Base-by-base conservation (phyloP, 1,140 invertebrate species). In the Neodiprion lecontei region DNA sequence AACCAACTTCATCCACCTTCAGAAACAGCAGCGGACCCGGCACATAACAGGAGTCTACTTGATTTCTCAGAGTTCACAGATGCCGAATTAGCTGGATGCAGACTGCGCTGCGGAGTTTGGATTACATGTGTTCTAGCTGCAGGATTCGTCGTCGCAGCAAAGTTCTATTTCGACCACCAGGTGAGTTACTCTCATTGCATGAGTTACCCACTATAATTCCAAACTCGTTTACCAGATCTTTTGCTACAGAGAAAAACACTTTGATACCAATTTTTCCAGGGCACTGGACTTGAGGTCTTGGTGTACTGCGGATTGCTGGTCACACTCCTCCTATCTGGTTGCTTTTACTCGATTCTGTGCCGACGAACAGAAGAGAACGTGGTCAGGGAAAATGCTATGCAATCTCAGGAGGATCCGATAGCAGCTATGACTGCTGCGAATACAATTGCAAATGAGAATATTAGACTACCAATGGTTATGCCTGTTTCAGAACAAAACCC, bases 111-210 rank as follows among this genome's bases (percentile, higher is more conserved):
- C 80, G 92, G 91, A 23, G 91, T 93, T 87, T 92, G 92, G 81
- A 92, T 92, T 53, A 92, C 91, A 1, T 90, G 93, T 77, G 90
- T 91, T 12, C 79, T 94, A 21, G 91, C 91, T 7, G 91, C 92
- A 10, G 89, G 91, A 14, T 92, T 93, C 78, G 87, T 93, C 40
- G 91, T 90, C 1, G 91, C 90, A 23, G 91, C 91, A 0, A 93
- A 92, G 83, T 92, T 92, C 84, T 94, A 93, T 78, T 92, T 93
- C 74, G 91, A 92, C 79, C 88, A 91, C 80, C 90, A 92, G 85
- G 92, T 91, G 77, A 88, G 81, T 73, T 28, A 21, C 12, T 48
- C 11, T 49, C 9, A 47, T 61, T 71, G 10, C 72, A 66, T 69
- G n/a, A 61, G 70, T 21, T 70, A 70, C 28, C 74, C 48, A 67